A percentile compares a stretch with the other conserved stretches of the same genome.
phyloP scores from a whole-genome alignment of 1,140 invertebrate genomes.

The Plectrocnemia conspersa region DNA sequence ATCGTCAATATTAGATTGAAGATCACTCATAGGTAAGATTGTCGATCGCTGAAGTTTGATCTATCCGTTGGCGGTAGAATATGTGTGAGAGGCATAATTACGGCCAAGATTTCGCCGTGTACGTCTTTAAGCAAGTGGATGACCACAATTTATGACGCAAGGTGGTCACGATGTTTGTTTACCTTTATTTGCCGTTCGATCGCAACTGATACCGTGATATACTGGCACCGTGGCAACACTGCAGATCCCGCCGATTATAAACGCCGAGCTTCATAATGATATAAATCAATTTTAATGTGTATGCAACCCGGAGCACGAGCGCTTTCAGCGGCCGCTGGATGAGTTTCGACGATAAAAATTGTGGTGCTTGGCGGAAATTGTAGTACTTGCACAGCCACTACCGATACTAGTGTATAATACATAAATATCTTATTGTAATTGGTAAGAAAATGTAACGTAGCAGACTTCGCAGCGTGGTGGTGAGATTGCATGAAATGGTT shows the following conservation, averaged over 20 bases:
- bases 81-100: slow-evolving; percentile 32
- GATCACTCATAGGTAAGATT: slow-evolving; percentile 6
- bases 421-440: no score
- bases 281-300: slow-evolving; percentile 25
- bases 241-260: slow-evolving; percentile 12
- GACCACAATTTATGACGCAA: slow-evolving; percentile 29
- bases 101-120: slow-evolving; percentile 4
- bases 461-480: no score
- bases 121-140: slow-evolving; percentile 19
- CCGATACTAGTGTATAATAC: no score
- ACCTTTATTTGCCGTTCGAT: slow-evolving; percentile 33
- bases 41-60: slow-evolving; percentile 6
- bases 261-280: slow-evolving; percentile 23
- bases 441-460: no score
- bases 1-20: slow-evolving; percentile 9
- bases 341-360: no score
- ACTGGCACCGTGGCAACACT: neutral
- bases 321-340: no score
- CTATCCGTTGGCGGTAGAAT: slow-evolving; percentile 19
- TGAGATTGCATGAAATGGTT: no score
- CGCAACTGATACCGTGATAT: slow-evolving; percentile 17
- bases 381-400: no score
- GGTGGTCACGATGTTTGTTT: slow-evolving; percentile 33
- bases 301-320: neutral
- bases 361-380: no score